Conservation (phyloP, 2,797 vertebrate genomes). For the Smutsia gigantea region DNA sequence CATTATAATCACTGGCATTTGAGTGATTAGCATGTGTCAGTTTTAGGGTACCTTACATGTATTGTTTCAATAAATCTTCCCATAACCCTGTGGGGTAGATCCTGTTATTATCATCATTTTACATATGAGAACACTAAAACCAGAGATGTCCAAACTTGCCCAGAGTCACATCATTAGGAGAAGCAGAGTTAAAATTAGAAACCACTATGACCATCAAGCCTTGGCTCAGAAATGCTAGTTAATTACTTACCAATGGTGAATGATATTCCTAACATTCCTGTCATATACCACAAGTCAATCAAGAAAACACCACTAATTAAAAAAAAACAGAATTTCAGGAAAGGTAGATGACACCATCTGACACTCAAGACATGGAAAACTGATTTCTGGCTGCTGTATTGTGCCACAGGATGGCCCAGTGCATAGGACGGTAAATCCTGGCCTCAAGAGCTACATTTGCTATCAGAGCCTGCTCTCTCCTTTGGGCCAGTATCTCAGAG, state of each 20-base stretch:
- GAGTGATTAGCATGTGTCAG: background rate
- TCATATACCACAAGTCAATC: background rate
- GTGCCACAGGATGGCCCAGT: background rate
- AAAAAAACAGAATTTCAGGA: slow-evolving; percentile 3
- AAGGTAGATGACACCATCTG: background rate
- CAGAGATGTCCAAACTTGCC: background rate
- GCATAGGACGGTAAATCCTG: background rate
- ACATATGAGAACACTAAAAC: background rate
- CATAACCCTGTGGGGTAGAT: background rate
- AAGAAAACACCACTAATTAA: background rate
- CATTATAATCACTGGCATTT: background rate
- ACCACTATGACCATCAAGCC: background rate
- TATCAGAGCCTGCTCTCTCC: background rate
- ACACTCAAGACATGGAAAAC: background rate
- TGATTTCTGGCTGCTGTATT: background rate
- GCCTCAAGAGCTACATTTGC: background rate
- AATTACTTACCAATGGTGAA: background rate
- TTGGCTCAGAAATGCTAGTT: background rate
- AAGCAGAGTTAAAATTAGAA: background rate
- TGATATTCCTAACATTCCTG: background rate
- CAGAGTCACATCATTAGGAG: background rate
- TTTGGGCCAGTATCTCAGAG: background rate
- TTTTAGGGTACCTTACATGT: background rate
- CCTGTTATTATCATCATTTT: background rate
- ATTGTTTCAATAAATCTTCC: background rate